Conservation (phyloP, 2,797 vertebrate species). For the Lophotriccus pileatus region DNA sequence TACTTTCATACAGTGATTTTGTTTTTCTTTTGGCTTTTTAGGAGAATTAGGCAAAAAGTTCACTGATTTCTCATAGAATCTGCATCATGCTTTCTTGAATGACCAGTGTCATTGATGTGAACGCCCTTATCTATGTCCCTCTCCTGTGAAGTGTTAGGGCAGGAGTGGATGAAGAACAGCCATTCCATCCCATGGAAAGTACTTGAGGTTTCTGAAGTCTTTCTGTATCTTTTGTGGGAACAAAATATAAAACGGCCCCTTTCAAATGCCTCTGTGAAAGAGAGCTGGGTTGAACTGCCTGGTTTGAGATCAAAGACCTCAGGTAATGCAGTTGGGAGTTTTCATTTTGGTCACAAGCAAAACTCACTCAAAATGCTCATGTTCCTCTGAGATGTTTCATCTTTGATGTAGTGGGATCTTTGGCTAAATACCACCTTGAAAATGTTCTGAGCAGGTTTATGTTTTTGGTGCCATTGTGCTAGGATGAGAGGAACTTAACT, state of each 20-base stretch:
- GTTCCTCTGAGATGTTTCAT: background rate
- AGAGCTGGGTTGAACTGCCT: background rate
- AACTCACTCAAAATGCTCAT: background rate
- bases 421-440: background rate
- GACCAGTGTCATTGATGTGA: background rate
- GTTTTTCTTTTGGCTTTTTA: background rate
- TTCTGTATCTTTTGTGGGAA: background rate
- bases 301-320: background rate
- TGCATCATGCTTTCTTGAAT: background rate
- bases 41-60: background rate
- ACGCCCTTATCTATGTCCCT: accelerated
- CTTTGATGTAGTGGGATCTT: background rate
- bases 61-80: background rate
- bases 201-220: background rate
- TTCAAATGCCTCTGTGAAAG: background rate
- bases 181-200: background rate
- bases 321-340: background rate
- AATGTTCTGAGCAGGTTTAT: background rate
- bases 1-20: background rate
- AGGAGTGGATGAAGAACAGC: background rate
- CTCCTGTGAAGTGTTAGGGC: background rate
- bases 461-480: background rate
- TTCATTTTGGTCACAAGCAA: background rate
- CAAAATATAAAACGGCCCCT: background rate
- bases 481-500: background rate